Base-by-base conservation (phyloP, 37 sponge, comb jelly and placozoan genomes). In the Tethya wilhelma region DNA sequence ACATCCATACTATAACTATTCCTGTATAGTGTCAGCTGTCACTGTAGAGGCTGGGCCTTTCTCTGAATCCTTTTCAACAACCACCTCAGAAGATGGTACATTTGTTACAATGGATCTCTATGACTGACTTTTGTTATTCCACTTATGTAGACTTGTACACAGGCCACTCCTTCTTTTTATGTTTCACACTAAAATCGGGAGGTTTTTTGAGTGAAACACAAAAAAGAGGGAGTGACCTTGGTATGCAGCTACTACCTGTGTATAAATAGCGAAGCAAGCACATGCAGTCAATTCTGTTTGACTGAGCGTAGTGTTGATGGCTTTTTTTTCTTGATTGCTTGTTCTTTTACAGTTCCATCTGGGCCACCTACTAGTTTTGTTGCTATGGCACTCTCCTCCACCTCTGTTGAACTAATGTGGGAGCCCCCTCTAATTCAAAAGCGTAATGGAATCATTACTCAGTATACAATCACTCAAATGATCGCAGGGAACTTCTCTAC, bases 1-100 rank as follows among this genome's bases (percentile, higher is more conserved):
- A 4, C 84, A 74, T 40, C 84, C 84, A 22, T 74, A 56, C 76
- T 84, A 84, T 29, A 64, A 75, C 37, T 75, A 84, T 56, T 40
- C 57, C 31, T 67, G 44, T 37, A 0, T 28, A n/a, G 77, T 84
- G 31, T 69, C 85, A 31, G 85, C 85, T 14, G 70, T 37, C 0
- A 84, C 85, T 37, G 83, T 82, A 19, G 64, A 2, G 7, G 25
- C 62, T 7, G 83, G 83, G 25, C 74, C 74, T n/a, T 82, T 64
- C 66, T 64, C 83, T 20, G 23, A 23, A 31, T 12, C 65, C 8
- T 4, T 69, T 22, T 26, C 14, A 2, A 20, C 64, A 40, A 32
- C 62, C 25, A 71, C 73, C 4, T n/a, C 46, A 6, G 66, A 82
- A 82, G 83, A 82, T 41, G 74, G 83, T 82, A 64, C 4, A 38